Evolutionary conservation across 2,888 invertebrate genomes (phyloP).

Genomic region (Latrodectus hesperus): DNA sequence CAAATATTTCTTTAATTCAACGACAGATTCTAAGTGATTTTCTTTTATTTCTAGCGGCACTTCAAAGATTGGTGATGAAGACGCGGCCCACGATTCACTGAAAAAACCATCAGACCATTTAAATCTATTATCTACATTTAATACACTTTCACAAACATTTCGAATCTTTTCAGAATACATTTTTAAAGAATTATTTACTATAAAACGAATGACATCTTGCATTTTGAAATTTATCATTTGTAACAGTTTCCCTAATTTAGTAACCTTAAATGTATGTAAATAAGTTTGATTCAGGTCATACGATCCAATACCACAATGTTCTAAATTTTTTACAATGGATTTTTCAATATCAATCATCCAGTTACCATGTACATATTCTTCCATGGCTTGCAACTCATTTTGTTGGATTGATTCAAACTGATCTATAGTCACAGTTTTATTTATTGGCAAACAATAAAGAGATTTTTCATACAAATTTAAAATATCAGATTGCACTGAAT

Average conservation of each 20-base stretch:
- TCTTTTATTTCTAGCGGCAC: conserved; percentile 38
- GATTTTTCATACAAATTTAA: conserved; percentile 4
- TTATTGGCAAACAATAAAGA: conserved; percentile 8
- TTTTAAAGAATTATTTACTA: conserved; percentile 22
- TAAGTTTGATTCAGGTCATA: conserved; percentile 53
- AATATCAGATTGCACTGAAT: conserved; percentile 25
- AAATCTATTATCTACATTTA: conserved; percentile 31
- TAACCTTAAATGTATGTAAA: conserved; percentile 31
- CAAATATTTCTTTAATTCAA: conserved; percentile 26
- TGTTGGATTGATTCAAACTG: conserved; percentile 40
- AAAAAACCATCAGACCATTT: conserved; percentile 37
- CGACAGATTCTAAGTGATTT: conserved; percentile 28
- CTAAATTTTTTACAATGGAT: conserved; percentile 16
- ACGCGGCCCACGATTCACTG: conserved; percentile 10
- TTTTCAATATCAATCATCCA: conserved; percentile 21
- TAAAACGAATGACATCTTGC: conserved; percentile 45
- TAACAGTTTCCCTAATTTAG: conserved; percentile 55
- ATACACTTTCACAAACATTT: conserved; percentile 24
- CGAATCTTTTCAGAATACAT: conserved; percentile 24
- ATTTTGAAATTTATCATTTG: conserved; percentile 44
- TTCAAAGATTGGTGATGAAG: conserved; percentile 41
- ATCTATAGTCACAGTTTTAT: conserved; percentile 9
- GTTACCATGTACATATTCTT: conserved; percentile 21
- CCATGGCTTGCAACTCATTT: conserved; percentile 4
- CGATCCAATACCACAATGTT: conserved; percentile 3